Evolutionary conservation across 2,113 vertebrate genomes (phyloP).

Genomic region (Carettochelys insculpta): DNA sequence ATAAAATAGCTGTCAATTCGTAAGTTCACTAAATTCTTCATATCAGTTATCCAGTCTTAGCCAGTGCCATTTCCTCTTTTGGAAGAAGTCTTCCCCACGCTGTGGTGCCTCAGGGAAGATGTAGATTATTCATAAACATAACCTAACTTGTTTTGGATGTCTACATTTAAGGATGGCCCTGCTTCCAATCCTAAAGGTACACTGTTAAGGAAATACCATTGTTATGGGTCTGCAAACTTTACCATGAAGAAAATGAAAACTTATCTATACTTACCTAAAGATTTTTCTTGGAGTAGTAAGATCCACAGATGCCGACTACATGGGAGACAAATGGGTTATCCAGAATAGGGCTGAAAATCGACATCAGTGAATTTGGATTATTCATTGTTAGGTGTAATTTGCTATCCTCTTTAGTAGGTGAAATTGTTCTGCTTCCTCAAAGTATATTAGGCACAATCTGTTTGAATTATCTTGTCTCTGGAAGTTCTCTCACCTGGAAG

Average conservation of each 20-base stretch:
- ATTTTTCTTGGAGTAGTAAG: not conserved
- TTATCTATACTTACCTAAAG: not conserved
- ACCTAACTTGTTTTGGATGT: not conserved
- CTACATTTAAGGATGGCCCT: not conserved
- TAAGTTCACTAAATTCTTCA: no score
- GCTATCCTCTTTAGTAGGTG: not conserved
- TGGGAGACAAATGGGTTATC: not conserved
- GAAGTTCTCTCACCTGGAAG: not conserved
- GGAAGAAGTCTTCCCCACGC: not conserved
- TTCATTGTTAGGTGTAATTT: not conserved
- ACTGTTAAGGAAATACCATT: not conserved
- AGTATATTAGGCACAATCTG: not conserved
- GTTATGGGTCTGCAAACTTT: not conserved
- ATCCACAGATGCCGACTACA: not conserved
- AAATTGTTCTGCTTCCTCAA: not conserved
- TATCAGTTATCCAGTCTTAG: not conserved
- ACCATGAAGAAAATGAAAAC: not conserved
- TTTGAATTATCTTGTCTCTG: not conserved
- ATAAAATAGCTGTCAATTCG: no score
- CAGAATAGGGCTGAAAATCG: not conserved
- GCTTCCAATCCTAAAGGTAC: not conserved
- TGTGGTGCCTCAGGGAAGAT: not conserved
- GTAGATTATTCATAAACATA: not conserved
- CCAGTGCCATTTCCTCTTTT: not conserved
- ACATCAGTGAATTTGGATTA: not conserved